Percentiles rank a stretch among this genome's conserved stretches.
These are phyloP conservation scores for Allolobophora icterica DNA, from an alignment of 2,888 invertebrate species.

Conservation along the genomic window DNA sequence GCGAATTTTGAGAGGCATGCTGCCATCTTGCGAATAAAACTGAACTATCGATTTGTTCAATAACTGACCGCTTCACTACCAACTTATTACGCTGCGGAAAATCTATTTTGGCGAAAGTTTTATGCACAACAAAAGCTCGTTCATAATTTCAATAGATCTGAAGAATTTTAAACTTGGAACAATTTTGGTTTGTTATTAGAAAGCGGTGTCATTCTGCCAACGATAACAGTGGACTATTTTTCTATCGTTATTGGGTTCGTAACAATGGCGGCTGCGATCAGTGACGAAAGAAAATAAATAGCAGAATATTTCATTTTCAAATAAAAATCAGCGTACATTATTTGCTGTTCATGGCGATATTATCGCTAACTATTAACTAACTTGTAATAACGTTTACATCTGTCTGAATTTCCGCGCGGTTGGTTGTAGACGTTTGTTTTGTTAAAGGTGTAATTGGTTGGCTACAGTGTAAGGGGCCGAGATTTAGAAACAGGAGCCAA, in stretches of 20 bases:
- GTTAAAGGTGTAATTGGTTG: background rate
- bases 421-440: conserved; percentile 4
- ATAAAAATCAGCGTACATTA: background rate
- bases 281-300: conserved; percentile 6
- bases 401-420: conserved; percentile 17
- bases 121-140: background rate
- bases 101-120: background rate
- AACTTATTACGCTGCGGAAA: background rate
- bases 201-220: background rate
- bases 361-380: background rate
- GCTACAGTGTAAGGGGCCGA: background rate
- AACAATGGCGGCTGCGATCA: conserved; percentile 17
- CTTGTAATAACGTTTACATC: background rate
- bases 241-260: background rate
- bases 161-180: background rate
- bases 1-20: background rate
- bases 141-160: background rate
- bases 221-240: background rate
- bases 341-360: conserved; percentile 1
- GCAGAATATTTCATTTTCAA: conserved; percentile 1
- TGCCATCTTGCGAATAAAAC: conserved; percentile 1
- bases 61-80: conserved; percentile 6
- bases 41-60: background rate
- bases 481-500: conserved; percentile 17
- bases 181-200: background rate